Base-by-base conservation (phyloP, 2,888 invertebrate genomes). In the Pseudeuparius sepicola region DNA sequence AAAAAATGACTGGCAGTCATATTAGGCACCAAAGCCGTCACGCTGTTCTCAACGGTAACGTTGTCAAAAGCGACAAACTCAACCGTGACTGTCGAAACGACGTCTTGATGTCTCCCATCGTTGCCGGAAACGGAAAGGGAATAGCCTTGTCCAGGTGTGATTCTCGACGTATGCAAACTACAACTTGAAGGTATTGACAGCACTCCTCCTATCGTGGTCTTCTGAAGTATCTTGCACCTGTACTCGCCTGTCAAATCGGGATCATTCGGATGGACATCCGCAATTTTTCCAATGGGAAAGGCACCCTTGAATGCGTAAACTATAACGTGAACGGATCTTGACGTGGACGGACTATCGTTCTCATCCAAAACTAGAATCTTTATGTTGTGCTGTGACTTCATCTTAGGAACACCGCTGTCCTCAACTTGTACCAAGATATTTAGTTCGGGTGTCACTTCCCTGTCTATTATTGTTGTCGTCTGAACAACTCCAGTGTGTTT, bases 251-350 rank as follows among this genome's bases (percentile, higher is more conserved):
- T 75, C n/a, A 75, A 73, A 58, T 96, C 94, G 1, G 81, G 77
- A 65, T 96, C 96, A 53, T 87, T 83, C 1, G 96, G 96, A 61
- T 82, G 85, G 0, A 94, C 84, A 59, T 90, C 78, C 4, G 90
- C 94, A 43, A 96, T 80, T 62, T 81, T 83, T n/a, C 84, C 84
- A 13, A 73, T 57, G 0, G 87, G 83, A 50, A 81, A 74, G 41
- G 73, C 70, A 34, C 78, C 78, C 51, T 87, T 82, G 51, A 84
- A 81, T 1, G 82, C 70, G 53, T 83, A 77, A 2, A 89, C 78
- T 31, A 84, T 64, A 12, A 89, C 73, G 51, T 85, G 84, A 1
- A 85, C 84, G 6, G 82, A 81, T 51, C 93, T 71, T 12, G 89
- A 71, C 2, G 76, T 75, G 0, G 89, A 92, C 10, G 92, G 88